A percentile compares a stretch with the other conserved stretches of the same genome.
Conservation (phyloP, 2,113 vertebrate genomes). For the Dipodomys merriami region DNA sequence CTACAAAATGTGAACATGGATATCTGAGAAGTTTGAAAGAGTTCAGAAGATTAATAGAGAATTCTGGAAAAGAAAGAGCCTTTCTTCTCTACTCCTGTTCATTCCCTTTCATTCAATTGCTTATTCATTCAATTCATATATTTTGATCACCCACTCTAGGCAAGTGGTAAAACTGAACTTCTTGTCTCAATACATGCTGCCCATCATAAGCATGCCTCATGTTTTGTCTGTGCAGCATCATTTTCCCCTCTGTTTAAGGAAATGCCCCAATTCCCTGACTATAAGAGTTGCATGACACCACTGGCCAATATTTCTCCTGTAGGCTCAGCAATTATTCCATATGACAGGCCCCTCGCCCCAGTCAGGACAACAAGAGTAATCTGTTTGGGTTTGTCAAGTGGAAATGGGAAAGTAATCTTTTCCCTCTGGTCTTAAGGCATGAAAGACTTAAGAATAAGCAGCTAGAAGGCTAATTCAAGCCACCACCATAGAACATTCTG, state of each 20-base stretch:
- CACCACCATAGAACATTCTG: not conserved
- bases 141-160: not conserved
- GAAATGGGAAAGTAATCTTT: not conserved
- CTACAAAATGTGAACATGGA: not conserved
- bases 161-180: not conserved
- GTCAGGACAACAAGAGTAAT: not conserved
- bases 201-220: not conserved
- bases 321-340: accelerated
- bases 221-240: not conserved
- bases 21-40: not conserved
- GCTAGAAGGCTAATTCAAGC: not conserved
- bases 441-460: not conserved
- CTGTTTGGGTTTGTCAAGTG: not conserved
- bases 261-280: not conserved
- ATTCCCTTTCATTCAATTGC: not conserved
- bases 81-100: not conserved
- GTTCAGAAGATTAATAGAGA: not conserved
- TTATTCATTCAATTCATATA: not conserved
- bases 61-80: not conserved
- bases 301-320: not conserved
- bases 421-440: not conserved
- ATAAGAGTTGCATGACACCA: too few relatives aligned
- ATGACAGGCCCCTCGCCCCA: too few relatives aligned
- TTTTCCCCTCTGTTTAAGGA: not conserved
- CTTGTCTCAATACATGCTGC: not conserved